Percentiles rank a stretch among this genome's conserved stretches.
Evolutionary conservation across 2,113 vertebrate genomes (phyloP).

Genomic region (Tiliqua scincoides): DNA sequence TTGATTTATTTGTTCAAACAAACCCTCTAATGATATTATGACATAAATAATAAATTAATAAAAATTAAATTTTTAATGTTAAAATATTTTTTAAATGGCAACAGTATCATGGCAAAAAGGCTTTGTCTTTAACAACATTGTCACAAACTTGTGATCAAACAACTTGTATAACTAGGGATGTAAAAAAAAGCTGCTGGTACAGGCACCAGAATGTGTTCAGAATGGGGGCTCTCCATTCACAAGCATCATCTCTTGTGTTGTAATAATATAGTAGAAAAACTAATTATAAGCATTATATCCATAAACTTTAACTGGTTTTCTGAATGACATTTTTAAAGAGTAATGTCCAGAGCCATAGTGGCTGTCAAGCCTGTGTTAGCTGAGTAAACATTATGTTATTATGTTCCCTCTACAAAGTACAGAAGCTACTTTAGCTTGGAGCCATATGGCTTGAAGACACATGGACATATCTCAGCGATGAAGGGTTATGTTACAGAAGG

Average conservation of each 20-base stretch:
- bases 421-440: slow-evolving; percentile 58
- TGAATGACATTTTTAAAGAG: slow-evolving; percentile 41
- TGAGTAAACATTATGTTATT: slow-evolving; percentile 45
- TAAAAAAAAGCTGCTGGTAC: background rate
- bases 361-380: slow-evolving; percentile 20
- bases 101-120: too few relatives aligned
- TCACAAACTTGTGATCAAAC: background rate
- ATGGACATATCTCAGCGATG: slow-evolving; percentile 65
- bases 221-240: background rate
- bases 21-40: background rate
- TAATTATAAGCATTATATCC: slow-evolving; percentile 32
- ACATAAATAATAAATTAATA: too few relatives aligned
- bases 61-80: too few relatives aligned
- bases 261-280: slow-evolving; percentile 2
- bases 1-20: slow-evolving; percentile 55
- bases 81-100: too few relatives aligned
- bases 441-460: slow-evolving; percentile 62
- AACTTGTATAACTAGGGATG: accelerated
- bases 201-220: background rate
- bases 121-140: background rate
- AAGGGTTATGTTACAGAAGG: slow-evolving; percentile 58
- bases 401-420: slow-evolving; percentile 38
- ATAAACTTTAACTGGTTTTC: slow-evolving; percentile 37
- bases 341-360: background rate
- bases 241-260: background rate